These are phyloP conservation scores for Anas georgica DNA, from an alignment of 2,797 vertebrate genomes.

Conservation along the genomic window DNA sequence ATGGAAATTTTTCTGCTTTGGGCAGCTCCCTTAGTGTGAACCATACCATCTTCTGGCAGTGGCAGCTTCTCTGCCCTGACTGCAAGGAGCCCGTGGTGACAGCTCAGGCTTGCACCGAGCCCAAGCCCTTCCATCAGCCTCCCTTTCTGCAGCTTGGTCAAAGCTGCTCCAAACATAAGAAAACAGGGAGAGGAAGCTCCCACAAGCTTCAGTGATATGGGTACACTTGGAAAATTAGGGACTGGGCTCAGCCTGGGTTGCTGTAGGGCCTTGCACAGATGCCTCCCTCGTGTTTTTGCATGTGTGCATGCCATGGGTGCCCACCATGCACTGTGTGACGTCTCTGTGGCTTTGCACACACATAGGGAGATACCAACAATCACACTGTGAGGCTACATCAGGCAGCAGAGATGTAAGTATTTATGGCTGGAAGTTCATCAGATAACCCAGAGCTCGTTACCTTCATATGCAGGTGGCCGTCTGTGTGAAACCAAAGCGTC, in stretches of 20 bases:
- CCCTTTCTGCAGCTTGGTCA: background rate
- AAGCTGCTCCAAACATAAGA: background rate
- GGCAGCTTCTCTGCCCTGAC: background rate
- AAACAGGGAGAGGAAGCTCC: accelerated
- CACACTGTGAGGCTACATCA: accelerated
- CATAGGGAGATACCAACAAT: background rate
- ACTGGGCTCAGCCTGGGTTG: background rate
- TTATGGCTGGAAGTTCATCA: background rate
- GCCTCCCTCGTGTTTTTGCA: accelerated
- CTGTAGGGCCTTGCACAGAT: no score
- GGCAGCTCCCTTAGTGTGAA: background rate
- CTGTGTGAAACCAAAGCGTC: background rate
- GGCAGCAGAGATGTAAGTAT: background rate
- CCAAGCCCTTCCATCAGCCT: background rate
- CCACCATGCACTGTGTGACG: accelerated
- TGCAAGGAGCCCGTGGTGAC: background rate
- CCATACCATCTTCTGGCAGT: background rate
- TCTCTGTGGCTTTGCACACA: accelerated
- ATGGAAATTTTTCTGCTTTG: background rate
- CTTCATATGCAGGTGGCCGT: background rate
- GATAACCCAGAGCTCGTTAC: background rate
- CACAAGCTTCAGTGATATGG: background rate
- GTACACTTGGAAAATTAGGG: background rate
- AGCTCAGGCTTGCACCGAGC: accelerated
- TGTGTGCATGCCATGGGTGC: accelerated